phyloP scores from a whole-genome alignment of 2,888 invertebrate species.

The Leptinotarsa haldemani region DNA sequence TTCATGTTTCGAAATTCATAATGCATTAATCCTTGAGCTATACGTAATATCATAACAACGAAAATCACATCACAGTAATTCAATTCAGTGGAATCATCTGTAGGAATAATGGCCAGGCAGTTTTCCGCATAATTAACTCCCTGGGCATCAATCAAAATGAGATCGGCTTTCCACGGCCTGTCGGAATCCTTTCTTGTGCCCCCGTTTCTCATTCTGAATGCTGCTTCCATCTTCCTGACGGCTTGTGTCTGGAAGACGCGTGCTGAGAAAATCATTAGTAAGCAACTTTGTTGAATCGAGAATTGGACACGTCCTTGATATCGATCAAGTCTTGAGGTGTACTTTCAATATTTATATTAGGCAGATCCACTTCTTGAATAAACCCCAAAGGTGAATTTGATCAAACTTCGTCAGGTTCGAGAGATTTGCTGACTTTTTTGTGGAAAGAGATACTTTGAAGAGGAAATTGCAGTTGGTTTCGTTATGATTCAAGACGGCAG shows the following conservation, averaged over 20 bases:
- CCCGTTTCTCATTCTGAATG: slow-evolving; percentile 8
- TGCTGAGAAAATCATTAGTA: slow-evolving; percentile 12
- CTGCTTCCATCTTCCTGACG: slow-evolving; percentile 13
- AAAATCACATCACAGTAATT: background rate
- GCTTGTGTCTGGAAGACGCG: background rate
- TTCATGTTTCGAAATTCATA: background rate
- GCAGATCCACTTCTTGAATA: background rate
- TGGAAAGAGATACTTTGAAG: too few relatives aligned
- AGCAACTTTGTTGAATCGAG: slow-evolving; percentile 13
- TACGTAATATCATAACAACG: background rate
- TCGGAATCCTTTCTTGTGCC: slow-evolving; percentile 15
- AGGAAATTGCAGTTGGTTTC: too few relatives aligned
- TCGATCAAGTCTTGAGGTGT: background rate
- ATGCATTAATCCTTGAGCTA: background rate
- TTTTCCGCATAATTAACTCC: slow-evolving; percentile 45
- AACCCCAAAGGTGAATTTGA: background rate
- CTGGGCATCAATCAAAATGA: slow-evolving; percentile 44
- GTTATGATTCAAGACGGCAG: too few relatives aligned
- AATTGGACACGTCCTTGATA: background rate
- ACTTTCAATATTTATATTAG: background rate
- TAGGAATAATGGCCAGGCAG: slow-evolving; percentile 22
- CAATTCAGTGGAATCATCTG: slow-evolving; percentile 1
- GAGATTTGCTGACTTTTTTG: too few relatives aligned
- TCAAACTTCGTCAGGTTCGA: background rate
- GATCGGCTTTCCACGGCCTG: slow-evolving; percentile 38